Evolutionary conservation across 2,888 invertebrate species (phyloP).

Genomic region (Mystacides longicornis): DNA sequence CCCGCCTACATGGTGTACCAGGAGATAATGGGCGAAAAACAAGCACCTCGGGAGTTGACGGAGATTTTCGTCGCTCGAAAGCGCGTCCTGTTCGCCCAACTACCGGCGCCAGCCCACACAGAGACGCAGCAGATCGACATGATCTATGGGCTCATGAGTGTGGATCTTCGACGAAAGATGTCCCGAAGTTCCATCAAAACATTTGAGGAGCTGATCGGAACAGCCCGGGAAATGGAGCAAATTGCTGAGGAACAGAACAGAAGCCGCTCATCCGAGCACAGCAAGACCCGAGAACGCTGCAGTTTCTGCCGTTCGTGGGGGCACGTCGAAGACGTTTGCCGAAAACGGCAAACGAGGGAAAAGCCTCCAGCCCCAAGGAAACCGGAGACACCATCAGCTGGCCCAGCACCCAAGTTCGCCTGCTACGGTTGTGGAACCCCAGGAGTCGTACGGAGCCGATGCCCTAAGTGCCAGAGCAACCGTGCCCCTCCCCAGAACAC

Average conservation of each 20-base stretch:
- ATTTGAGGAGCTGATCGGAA: not conserved
- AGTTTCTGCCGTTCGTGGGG: not conserved
- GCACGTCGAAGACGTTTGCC: slow-evolving; percentile 1
- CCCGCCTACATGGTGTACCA: not conserved
- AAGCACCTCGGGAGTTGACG: not conserved
- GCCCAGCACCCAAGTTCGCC: not conserved
- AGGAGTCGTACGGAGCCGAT: slow-evolving; percentile 3
- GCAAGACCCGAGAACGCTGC: no score
- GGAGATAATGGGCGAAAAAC: not conserved
- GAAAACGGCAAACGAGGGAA: not conserved
- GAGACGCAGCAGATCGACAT: not conserved
- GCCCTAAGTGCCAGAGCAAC: slow-evolving; percentile 8
- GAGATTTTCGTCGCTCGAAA: not conserved
- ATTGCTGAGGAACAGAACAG: no score
- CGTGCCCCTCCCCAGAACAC: no score
- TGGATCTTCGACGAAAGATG: not conserved
- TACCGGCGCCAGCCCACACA: not conserved
- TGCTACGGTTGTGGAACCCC: slow-evolving; percentile 6
- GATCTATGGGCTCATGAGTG: not conserved
- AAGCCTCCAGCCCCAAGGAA: no score
- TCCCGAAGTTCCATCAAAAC: not conserved
- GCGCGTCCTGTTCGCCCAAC: not conserved
- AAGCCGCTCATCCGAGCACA: no score
- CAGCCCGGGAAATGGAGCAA: slow-evolving; percentile 3
- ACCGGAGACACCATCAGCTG: no score